Percentiles rank a stretch among this genome's conserved stretches.
These are phyloP conservation scores for Catharus bicknelli DNA, from an alignment of 2,113 vertebrate genomes.

Conservation along the genomic window DNA sequence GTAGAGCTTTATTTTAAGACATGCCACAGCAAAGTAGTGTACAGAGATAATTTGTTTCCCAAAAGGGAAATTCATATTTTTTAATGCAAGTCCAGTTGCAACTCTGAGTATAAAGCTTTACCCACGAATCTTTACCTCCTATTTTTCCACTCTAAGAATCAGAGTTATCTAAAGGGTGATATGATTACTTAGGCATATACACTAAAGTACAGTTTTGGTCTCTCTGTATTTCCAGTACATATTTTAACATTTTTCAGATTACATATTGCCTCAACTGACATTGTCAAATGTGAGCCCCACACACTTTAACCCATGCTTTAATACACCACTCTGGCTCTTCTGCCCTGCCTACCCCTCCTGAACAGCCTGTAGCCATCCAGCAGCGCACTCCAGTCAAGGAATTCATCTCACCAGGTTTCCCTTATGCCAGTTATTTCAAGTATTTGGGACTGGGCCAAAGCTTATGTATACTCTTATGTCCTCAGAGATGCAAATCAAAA, in stretches of 20 bases:
- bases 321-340: rapidly evolving
- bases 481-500: background rate
- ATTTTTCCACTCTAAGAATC: background rate
- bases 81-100: background rate
- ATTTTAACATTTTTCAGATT: background rate
- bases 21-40: background rate
- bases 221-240: background rate
- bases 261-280: background rate
- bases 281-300: background rate
- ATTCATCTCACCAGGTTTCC: background rate
- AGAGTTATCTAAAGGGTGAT: background rate
- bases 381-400: background rate
- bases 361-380: background rate
- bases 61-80: background rate
- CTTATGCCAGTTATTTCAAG: background rate
- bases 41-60: background rate
- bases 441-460: background rate
- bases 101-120: background rate
- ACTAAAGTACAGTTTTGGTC: background rate
- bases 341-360: background rate
- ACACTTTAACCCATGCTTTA: background rate
- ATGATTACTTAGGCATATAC: background rate
- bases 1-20: background rate
- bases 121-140: background rate
- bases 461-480: background rate